Evolutionary conservation across 2,113 vertebrate species (phyloP).

Genomic region (Tautogolabrus adspersus): DNA sequence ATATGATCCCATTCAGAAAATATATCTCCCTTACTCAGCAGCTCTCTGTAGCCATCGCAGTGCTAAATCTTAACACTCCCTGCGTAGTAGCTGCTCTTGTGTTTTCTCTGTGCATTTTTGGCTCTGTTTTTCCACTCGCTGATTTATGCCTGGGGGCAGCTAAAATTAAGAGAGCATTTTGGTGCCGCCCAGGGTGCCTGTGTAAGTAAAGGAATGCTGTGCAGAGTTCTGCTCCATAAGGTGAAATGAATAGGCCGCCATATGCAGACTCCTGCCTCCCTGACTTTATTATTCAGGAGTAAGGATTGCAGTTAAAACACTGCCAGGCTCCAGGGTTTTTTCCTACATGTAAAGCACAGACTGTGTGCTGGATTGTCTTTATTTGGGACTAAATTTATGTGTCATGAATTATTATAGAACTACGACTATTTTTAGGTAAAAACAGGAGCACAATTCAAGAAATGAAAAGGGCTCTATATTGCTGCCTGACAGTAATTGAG

Average conservation of each 20-base stretch:
- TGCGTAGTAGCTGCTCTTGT: constrained; percentile 63
- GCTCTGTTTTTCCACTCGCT: constrained; percentile 82
- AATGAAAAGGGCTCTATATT: constrained; percentile 27
- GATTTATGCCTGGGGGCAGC: constrained; percentile 83
- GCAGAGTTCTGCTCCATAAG: constrained; percentile 79
- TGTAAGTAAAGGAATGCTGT: constrained; percentile 77
- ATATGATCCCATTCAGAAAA: constrained; percentile 49
- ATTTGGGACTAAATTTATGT: constrained; percentile 30
- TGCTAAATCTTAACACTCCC: constrained; percentile 61
- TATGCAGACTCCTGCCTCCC: constrained; percentile 64
- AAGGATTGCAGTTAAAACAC: constrained; percentile 55
- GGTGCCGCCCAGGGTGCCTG: constrained; percentile 83
- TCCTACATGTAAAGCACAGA: constrained; percentile 11
- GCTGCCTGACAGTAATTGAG: constrained; percentile 23
- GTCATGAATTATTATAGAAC: constrained; percentile 29
- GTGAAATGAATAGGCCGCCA: constrained; percentile 79
- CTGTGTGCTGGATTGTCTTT: constrained; percentile 24
- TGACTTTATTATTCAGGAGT: constrained; percentile 59
- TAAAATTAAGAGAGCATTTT: constrained; percentile 84
- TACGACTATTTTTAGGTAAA: constrained; percentile 29
- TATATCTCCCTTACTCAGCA: constrained; percentile 40
- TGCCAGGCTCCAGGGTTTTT: constrained; percentile 31
- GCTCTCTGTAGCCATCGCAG: constrained; percentile 35
- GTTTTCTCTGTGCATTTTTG: constrained; percentile 84
- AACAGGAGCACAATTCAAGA: constrained; percentile 41